phyloP scores from a whole-genome alignment of 2,888 invertebrate species.

The Drosophila lacicola region DNA sequence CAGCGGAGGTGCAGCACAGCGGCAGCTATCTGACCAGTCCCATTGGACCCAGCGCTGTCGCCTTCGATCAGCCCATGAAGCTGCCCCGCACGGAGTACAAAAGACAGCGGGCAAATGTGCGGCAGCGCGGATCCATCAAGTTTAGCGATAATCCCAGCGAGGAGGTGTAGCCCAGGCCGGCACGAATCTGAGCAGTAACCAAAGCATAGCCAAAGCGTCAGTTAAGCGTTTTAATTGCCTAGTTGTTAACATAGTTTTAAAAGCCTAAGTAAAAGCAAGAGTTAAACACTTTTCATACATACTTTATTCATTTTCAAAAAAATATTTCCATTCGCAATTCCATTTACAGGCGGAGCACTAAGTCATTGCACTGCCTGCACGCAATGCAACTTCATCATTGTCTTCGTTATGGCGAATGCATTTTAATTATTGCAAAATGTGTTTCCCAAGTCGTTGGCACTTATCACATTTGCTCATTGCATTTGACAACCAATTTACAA shows the following conservation, averaged over 20 bases:
- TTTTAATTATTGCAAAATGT: conserved; percentile 47
- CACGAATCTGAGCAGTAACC: conserved; percentile 47
- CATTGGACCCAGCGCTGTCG: conserved; percentile 73
- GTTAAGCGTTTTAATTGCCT: conserved; percentile 56
- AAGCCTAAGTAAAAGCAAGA: conserved; percentile 46
- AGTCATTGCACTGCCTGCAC: conserved; percentile 65
- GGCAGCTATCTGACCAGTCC: conserved; percentile 68
- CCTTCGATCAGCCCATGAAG: conserved; percentile 64
- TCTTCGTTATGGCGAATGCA: conserved; percentile 50
- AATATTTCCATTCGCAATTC: conserved; percentile 14
- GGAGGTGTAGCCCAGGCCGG: conserved; percentile 46
- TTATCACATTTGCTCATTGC: conserved; percentile 55
- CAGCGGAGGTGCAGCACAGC: conserved; percentile 61
- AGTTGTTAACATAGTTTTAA: conserved; percentile 58
- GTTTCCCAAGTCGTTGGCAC: conserved; percentile 53
- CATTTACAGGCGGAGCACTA: not conserved
- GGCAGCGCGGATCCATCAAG: conserved; percentile 79
- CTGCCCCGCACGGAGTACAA: conserved; percentile 51
- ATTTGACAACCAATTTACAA: conserved; percentile 76
- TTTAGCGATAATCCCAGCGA: conserved; percentile 78
- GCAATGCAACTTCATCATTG: conserved; percentile 55
- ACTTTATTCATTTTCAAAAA: conserved; percentile 18
- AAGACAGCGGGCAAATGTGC: conserved; percentile 53
- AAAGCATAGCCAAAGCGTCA: conserved; percentile 70
- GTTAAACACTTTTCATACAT: conserved; percentile 20